phyloP scores from a whole-genome alignment of 2,888 invertebrate species.

The Diaprepes abbreviatus region DNA sequence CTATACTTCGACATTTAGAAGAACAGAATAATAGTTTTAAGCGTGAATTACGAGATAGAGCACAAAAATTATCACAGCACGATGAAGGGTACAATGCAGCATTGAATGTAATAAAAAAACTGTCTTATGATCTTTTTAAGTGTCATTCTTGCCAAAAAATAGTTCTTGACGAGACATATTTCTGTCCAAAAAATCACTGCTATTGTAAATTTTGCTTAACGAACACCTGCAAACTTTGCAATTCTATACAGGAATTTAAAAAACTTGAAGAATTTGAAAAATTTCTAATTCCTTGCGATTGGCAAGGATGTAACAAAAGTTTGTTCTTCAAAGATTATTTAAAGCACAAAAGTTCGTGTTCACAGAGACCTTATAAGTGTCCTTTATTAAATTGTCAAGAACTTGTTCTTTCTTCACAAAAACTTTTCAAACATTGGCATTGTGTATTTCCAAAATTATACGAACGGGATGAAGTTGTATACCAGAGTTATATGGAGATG shows the following conservation, averaged over 20 bases:
- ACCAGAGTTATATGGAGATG: not conserved
- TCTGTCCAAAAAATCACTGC: constrained; percentile 4
- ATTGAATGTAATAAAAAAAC: not conserved
- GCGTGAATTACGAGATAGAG: not conserved
- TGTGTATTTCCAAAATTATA: not conserved
- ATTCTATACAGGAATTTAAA: not conserved
- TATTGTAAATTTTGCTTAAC: not conserved
- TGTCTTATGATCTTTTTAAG: not conserved
- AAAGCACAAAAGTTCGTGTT: not conserved
- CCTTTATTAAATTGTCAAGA: not conserved
- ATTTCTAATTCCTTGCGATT: constrained; percentile 3
- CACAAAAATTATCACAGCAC: not conserved
- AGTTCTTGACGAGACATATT: not conserved
- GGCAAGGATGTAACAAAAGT: not conserved
- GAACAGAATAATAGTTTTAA: not conserved
- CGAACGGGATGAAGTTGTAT: too few relatives aligned
- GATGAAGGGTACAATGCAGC: not conserved
- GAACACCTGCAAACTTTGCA: not conserved
- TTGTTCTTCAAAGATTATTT: not conserved
- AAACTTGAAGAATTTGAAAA: not conserved
- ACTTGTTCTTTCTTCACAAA: not conserved
- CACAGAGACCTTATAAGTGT: constrained; percentile 4
- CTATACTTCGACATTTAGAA: not conserved
- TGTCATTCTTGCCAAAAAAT: not conserved
- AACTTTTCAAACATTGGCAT: constrained; percentile 3